These are phyloP conservation scores for Kryptolebias marmoratus DNA, from an alignment of 2,113 vertebrate genomes.

Conservation along the genomic window DNA sequence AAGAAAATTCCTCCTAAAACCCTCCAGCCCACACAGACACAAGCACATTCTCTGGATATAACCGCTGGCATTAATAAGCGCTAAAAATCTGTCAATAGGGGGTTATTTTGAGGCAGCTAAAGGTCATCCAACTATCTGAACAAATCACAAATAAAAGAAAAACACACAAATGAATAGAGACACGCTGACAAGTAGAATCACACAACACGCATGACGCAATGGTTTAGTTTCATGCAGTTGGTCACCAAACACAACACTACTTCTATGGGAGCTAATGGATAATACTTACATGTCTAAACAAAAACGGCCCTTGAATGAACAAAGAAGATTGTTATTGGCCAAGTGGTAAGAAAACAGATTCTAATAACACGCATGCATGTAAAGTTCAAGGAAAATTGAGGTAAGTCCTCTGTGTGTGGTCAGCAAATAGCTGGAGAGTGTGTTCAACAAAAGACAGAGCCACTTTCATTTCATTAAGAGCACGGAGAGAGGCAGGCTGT, in stretches of 20 bases:
- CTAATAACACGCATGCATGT: slow-evolving; percentile 35
- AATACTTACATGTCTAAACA: slow-evolving; percentile 68
- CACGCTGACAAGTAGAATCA: slow-evolving; percentile 31
- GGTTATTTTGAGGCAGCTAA: slow-evolving; percentile 24
- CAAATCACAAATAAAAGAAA: not conserved
- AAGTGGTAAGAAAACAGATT: slow-evolving; percentile 49
- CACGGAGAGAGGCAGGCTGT: slow-evolving; percentile 45
- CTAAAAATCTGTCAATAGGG: slow-evolving; percentile 32
- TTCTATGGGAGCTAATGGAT: slow-evolving; percentile 24
- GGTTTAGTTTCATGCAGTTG: slow-evolving; percentile 57
- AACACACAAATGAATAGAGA: slow-evolving; percentile 24
- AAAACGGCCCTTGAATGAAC: slow-evolving; percentile 59
- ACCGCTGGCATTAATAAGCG: slow-evolving; percentile 32
- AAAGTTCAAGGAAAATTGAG: slow-evolving; percentile 25
- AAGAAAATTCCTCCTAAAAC: slow-evolving; percentile 72
- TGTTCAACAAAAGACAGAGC: slow-evolving; percentile 62
- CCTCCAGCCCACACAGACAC: slow-evolving; percentile 71
- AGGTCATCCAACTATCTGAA: slow-evolving; percentile 20
- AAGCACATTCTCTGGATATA: slow-evolving; percentile 53
- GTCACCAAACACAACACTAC: slow-evolving; percentile 45
- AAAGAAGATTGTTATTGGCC: slow-evolving; percentile 47
- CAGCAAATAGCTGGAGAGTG: slow-evolving; percentile 41
- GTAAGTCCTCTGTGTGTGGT: slow-evolving; percentile 54
- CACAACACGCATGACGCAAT: slow-evolving; percentile 38
- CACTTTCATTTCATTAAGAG: slow-evolving; percentile 72